Evolutionary conservation across 2,797 vertebrate genomes (phyloP).

Genomic region (Pangasius krempfi): DNA sequence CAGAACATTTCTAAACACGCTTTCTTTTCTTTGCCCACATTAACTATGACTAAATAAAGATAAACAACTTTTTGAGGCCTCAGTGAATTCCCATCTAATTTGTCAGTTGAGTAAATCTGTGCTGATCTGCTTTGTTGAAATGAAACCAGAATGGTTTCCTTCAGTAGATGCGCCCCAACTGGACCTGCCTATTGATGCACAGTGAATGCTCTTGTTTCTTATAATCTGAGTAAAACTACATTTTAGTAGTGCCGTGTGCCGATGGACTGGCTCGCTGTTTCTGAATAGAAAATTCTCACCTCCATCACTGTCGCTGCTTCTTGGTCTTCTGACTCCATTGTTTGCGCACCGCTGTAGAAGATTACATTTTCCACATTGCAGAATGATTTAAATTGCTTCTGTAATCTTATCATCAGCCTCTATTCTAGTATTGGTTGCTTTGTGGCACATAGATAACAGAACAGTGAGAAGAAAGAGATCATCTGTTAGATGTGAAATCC

Average conservation of each 20-base stretch:
- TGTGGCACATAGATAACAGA: not conserved
- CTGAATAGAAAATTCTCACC: conserved; percentile 25
- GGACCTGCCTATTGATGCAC: not conserved
- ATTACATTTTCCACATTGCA: conserved; percentile 38
- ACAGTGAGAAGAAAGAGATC: conserved; percentile 1
- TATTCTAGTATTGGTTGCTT: conserved; percentile 30
- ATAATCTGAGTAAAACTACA: not conserved
- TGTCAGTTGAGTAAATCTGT: not conserved
- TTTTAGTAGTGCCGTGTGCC: not conserved
- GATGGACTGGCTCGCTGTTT: not conserved
- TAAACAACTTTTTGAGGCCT: not conserved
- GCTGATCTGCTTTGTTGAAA: not conserved
- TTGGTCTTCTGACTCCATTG: conserved; percentile 20
- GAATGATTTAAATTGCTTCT: conserved; percentile 40
- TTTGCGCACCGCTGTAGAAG: not conserved
- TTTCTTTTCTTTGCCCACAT: not conserved
- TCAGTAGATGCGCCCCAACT: not conserved
- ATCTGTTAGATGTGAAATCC: conserved; percentile 7
- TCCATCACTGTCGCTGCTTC: conserved; percentile 24
- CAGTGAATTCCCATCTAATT: not conserved
- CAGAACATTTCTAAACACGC: not conserved
- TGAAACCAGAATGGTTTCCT: not conserved
- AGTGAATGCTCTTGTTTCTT: not conserved
- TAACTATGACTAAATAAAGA: not conserved
- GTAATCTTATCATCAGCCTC: conserved; percentile 22